A percentile compares a stretch with the other conserved stretches of the same genome.
Conservation (phyloP, 2,888 invertebrate genomes). For the Asteroscopus sphinx region DNA sequence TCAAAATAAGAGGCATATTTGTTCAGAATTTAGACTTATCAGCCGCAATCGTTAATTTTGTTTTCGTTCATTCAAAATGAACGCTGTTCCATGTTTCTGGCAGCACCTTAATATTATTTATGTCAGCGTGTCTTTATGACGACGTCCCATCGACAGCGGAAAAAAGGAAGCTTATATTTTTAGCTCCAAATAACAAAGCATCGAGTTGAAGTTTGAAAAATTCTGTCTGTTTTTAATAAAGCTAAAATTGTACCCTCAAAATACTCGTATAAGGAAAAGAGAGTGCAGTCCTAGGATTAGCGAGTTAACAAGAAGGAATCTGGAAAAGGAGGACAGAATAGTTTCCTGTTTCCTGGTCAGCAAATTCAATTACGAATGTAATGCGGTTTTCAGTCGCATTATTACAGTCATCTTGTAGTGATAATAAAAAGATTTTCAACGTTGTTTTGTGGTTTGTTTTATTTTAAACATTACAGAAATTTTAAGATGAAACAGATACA, state of each 20-base stretch:
- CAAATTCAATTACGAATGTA: slow-evolving; percentile 7
- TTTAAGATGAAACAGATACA: too few species aligned
- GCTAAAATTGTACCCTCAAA: too few species aligned
- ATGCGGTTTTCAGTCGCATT: slow-evolving; percentile 4
- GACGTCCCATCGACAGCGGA: slow-evolving; percentile 38
- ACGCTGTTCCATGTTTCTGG: slow-evolving; percentile 67
- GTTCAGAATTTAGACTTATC: slow-evolving; percentile 38
- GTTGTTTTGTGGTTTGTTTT: not conserved
- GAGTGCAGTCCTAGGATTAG: slow-evolving; percentile 1
- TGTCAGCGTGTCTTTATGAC: slow-evolving; percentile 79
- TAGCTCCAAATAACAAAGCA: slow-evolving; percentile 1
- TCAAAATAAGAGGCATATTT: slow-evolving; percentile 33
- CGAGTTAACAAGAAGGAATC: not conserved
- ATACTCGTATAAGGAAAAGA: not conserved
- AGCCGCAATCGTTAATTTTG: slow-evolving; percentile 56
- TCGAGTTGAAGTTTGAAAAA: too few species aligned
- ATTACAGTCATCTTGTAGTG: not conserved
- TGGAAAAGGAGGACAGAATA: not conserved
- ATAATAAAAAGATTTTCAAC: not conserved
- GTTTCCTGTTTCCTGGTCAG: not conserved
- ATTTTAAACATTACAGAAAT: too few species aligned
- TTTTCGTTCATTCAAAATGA: slow-evolving; percentile 44
- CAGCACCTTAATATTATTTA: slow-evolving; percentile 83
- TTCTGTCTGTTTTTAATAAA: not conserved
- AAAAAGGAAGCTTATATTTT: slow-evolving; percentile 9